Base-by-base conservation (phyloP, 2,113 vertebrate genomes). In the Campylomormyrus numenius region DNA sequence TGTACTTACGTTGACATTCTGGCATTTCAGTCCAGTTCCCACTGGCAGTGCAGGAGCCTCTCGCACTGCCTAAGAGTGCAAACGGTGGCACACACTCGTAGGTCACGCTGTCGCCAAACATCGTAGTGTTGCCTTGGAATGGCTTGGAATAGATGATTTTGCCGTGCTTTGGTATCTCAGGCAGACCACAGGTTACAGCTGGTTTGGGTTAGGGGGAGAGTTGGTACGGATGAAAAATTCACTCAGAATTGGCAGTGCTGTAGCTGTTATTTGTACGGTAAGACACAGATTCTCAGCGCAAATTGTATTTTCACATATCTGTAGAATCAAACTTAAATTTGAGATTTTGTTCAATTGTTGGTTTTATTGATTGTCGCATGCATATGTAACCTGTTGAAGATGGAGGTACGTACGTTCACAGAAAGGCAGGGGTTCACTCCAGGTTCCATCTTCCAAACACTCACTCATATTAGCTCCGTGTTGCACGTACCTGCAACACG, bases 11-110 rank as follows among this genome's bases (percentile, higher is more conserved):
- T 92, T 10, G 94, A 94, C 98, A 99, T 93, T 94, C 92, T 1
- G 98, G 98, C 48, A 95, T 90, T 42, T 91, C 27, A 1, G 96
- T 97, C 98, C 98, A 99, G n/a, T 3, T 95, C 5, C 98, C 97
- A 0, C 93, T 91, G 24, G 90, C 90, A 0, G 31, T 94, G 93
- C 98, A 99, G 45, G 92, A 94, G 31, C 95, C 92, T 8, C 92
- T 96, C 39, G 95, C 91, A 0, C 96, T 95, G 53, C 98, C 98
- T 90, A 97, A 74, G 2, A 98, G 89, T 0, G 92, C 96, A 0
- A 96, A 89, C 0, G 96, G 95, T 70, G 96, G 95, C 6, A 94
- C 85, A 45, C 98, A 99, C 1, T 92, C 88, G 56, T 98, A 98
- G 0, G 52, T 91, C 9, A 94, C 97, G 0, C 7, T 90, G 17